These are phyloP conservation scores for Harmothoe impar DNA, from an alignment of 2,888 invertebrate species.

Conservation along the genomic window DNA sequence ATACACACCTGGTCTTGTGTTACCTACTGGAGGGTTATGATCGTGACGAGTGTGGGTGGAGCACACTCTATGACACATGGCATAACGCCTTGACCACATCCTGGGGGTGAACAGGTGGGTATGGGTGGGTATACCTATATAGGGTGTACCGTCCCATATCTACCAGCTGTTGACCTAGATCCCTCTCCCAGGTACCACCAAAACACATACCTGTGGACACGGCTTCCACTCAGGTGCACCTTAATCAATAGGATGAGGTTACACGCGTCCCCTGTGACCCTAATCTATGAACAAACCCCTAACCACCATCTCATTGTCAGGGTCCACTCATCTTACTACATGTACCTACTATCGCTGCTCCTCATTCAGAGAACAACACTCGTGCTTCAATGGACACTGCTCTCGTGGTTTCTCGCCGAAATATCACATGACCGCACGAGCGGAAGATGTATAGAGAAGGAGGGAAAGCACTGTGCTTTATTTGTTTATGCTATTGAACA, in stretches of 20 bases:
- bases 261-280: not conserved
- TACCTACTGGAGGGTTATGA: not conserved
- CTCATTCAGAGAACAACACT: not conserved
- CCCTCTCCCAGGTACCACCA: not conserved
- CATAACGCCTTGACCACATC: not conserved
- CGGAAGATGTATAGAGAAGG: not conserved
- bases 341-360: not conserved
- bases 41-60: not conserved
- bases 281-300: not conserved
- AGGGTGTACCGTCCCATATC: not conserved
- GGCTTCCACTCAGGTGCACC: not conserved
- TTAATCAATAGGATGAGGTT: not conserved
- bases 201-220: conserved; percentile 8
- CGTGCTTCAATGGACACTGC: not conserved
- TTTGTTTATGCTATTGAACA: too few relatives aligned
- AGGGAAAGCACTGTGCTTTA: too few relatives aligned
- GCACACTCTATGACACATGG: too few relatives aligned
- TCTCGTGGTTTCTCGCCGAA: not conserved
- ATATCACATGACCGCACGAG: not conserved
- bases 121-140: too few relatives aligned
- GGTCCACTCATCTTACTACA: not conserved
- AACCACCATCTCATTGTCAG: not conserved
- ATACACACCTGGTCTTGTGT: not conserved
- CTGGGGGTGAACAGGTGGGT: conserved; percentile 5
- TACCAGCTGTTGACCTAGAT: not conserved